Evolutionary conservation across 2,113 vertebrate species (phyloP).

Genomic region (Tragulus kanchil): DNA sequence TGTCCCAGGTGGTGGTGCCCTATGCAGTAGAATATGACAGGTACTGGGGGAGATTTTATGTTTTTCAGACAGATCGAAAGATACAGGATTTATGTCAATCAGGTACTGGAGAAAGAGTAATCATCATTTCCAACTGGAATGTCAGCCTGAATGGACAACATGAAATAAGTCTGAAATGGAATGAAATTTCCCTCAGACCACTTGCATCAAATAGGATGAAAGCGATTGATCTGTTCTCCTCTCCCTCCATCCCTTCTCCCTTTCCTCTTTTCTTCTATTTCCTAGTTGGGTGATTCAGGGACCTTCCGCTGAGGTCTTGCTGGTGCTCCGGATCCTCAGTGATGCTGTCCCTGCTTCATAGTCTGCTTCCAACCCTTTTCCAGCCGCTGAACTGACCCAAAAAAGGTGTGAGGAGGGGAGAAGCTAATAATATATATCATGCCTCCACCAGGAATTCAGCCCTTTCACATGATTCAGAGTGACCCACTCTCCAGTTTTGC

Average conservation of each 20-base stretch:
- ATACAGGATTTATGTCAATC: neutral
- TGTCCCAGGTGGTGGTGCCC: neutral
- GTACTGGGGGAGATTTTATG: neutral
- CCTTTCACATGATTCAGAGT: neutral
- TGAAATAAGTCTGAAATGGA: neutral
- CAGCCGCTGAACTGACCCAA: no score
- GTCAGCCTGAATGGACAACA: neutral
- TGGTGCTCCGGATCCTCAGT: neutral
- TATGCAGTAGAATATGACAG: neutral
- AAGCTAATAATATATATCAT: rapidly evolving
- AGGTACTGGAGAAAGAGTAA: neutral
- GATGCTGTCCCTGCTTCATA: neutral
- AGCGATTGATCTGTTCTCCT: neutral
- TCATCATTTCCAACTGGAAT: no score
- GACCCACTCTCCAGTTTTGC: neutral
- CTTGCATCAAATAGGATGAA: no score
- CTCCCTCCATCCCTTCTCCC: rapidly evolving
- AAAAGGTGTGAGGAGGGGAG: neutral
- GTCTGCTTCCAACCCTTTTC: neutral
- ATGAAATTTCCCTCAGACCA: neutral
- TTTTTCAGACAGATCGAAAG: neutral
- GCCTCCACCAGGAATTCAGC: neutral
- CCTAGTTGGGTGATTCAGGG: neutral
- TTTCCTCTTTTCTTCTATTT: neutral
- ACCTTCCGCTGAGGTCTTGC: neutral